Evolutionary conservation across 2,113 vertebrate species (phyloP).

Genomic region (Casuarius casuarius): DNA sequence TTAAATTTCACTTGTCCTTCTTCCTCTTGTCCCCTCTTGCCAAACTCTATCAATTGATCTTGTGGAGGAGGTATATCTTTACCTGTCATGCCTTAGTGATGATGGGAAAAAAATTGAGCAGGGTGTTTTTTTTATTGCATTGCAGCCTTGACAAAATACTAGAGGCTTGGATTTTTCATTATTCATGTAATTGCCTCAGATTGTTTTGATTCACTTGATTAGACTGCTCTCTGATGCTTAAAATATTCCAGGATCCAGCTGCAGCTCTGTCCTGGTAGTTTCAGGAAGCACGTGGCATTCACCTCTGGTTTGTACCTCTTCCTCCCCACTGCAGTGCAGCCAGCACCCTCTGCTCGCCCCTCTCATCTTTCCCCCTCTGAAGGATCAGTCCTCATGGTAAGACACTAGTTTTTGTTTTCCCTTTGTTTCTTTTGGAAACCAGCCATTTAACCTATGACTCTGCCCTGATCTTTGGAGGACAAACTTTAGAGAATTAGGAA

Average conservation of each 20-base stretch:
- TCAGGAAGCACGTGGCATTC: neutral
- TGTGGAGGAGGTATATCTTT: neutral
- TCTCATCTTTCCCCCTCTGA: neutral
- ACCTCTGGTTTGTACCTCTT: neutral
- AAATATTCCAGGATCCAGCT: rapidly evolving
- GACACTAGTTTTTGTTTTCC: neutral
- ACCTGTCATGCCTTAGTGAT: neutral
- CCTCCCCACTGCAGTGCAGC: rapidly evolving
- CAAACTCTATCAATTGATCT: neutral
- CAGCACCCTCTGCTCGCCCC: neutral
- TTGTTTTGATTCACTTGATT: neutral
- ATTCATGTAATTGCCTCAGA: neutral
- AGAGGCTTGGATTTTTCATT: neutral
- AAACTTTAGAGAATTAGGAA: neutral
- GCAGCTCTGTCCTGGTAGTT: neutral
- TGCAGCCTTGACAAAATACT: neutral
- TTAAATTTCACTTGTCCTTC: neutral
- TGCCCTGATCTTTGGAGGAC: neutral
- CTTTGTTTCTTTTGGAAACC: neutral
- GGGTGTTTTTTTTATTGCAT: neutral
- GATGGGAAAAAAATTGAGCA: neutral
- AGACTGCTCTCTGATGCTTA: neutral
- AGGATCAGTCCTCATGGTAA: neutral
- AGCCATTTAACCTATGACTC: neutral
- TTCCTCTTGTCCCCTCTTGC: neutral